phyloP scores from a whole-genome alignment of 2,797 vertebrate genomes.

The Ctenochaetus hawaiiensis region DNA sequence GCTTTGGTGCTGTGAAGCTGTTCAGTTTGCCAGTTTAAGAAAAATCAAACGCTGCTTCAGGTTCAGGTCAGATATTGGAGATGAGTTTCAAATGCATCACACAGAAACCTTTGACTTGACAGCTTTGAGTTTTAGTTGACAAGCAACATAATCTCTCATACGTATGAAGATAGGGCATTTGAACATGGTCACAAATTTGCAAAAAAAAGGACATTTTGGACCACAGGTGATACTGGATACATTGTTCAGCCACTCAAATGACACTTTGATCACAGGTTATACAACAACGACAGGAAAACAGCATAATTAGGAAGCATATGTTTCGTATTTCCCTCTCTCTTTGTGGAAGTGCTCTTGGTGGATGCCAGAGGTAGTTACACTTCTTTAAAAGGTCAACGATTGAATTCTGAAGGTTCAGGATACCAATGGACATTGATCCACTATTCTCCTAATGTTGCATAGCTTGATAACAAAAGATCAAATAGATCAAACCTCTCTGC shows the following conservation, averaged over 20 bases:
- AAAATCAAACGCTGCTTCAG: constrained; percentile 19
- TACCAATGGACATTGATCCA: background rate
- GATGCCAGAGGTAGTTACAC: constrained; percentile 38
- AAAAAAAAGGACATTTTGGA: constrained; percentile 1
- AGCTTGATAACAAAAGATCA: constrained; percentile 29
- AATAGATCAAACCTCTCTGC: constrained; percentile 3
- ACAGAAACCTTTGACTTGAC: background rate
- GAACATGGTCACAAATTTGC: background rate
- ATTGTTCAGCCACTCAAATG: constrained; percentile 13
- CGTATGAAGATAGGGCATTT: background rate
- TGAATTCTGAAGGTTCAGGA: constrained; percentile 54
- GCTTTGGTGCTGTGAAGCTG: background rate
- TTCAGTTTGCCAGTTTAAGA: background rate
- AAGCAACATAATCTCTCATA: background rate
- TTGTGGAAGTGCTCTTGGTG: constrained; percentile 34
- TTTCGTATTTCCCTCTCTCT: constrained; percentile 9
- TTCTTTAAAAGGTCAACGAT: constrained; percentile 17
- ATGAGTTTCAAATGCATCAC: constrained; percentile 1
- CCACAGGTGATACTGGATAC: constrained; percentile 1
- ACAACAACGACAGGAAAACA: constrained; percentile 30
- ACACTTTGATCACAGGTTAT: constrained; percentile 23
- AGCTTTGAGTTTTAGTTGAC: constrained; percentile 7
- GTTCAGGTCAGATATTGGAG: constrained; percentile 24
- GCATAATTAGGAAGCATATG: constrained; percentile 27
- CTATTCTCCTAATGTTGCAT: constrained; percentile 38